Conservation (phyloP, 2,888 invertebrate genomes). For the Amaurobius ferox region DNA sequence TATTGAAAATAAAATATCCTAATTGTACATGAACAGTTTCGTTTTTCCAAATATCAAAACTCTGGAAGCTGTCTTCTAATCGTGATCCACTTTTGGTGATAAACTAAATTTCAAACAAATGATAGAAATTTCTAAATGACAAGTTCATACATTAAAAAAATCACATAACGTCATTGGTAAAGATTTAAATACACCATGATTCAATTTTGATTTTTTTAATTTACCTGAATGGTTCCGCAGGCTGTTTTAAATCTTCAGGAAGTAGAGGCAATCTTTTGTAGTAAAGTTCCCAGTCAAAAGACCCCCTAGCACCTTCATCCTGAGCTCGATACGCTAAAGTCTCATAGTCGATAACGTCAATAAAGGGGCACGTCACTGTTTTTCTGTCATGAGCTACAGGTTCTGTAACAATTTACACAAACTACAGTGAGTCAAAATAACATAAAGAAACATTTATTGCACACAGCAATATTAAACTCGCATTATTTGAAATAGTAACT, state of each 20-base stretch:
- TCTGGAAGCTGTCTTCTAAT: too few relatives aligned
- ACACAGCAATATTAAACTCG: too few relatives aligned
- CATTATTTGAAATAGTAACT: too few relatives aligned
- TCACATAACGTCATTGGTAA: too few relatives aligned
- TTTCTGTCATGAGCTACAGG: slow-evolving; percentile 90
- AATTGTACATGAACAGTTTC: too few relatives aligned
- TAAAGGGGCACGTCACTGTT: slow-evolving; percentile 95
- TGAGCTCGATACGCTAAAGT: slow-evolving; percentile 96
- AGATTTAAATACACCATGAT: too few relatives aligned
- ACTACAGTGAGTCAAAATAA: too few relatives aligned
- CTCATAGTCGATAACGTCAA: slow-evolving; percentile 92
- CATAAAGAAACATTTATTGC: too few relatives aligned
- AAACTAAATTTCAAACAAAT: background rate
- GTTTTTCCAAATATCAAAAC: too few relatives aligned
- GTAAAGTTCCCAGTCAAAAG: slow-evolving; percentile 98
- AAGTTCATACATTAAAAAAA: background rate
- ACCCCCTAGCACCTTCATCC: slow-evolving; percentile 94
- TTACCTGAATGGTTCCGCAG: slow-evolving; percentile 89
- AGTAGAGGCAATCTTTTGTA: slow-evolving; percentile 93
- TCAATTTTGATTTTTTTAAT: too few relatives aligned
- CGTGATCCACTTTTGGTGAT: too few relatives aligned
- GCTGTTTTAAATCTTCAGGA: slow-evolving; percentile 84
- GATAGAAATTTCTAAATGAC: background rate
- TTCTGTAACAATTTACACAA: slow-evolving; percentile 88
- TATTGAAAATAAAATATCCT: too few relatives aligned